These are phyloP conservation scores for Mycetomoellerius zeteki DNA, from an alignment of 1,140 invertebrate species.

Conservation along the genomic window DNA sequence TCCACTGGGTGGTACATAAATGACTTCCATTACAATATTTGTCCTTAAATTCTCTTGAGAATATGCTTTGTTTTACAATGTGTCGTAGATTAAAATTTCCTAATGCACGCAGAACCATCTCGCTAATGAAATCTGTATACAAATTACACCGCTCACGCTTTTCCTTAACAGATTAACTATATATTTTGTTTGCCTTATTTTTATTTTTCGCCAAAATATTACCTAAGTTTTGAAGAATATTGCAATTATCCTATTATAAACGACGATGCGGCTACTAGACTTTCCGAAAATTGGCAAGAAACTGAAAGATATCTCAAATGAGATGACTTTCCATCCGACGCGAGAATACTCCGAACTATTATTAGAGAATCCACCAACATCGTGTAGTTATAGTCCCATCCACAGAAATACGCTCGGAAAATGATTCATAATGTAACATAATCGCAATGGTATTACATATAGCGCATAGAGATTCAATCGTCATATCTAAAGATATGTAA, in stretches of 20 bases:
- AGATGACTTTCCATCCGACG: slow-evolving; percentile 61
- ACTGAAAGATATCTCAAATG: slow-evolving; percentile 73
- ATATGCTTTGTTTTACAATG: background rate
- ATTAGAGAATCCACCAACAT: slow-evolving; percentile 77
- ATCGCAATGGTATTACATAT: slow-evolving; percentile 6
- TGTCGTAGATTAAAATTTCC: background rate
- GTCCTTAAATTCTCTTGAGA: background rate
- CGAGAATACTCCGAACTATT: slow-evolving; percentile 74
- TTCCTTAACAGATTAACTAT: background rate
- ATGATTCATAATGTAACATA: slow-evolving; percentile 55
- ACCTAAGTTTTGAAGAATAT: slow-evolving; percentile 6
- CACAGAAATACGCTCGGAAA: slow-evolving; percentile 40
- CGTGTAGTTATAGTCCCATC: slow-evolving; percentile 41
- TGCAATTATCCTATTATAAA: background rate
- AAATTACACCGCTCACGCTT: background rate
- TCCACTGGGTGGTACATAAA: background rate
- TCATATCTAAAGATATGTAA: slow-evolving; percentile 8
- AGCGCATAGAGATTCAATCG: background rate
- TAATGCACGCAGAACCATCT: background rate
- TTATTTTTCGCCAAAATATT: background rate
- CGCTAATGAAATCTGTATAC: background rate
- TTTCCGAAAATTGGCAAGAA: slow-evolving; percentile 72
- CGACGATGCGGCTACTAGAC: slow-evolving; percentile 4
- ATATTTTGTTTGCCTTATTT: background rate
- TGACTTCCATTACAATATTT: background rate